Conservation (phyloP, 2,888 invertebrate species). For the Elmis aenea region DNA sequence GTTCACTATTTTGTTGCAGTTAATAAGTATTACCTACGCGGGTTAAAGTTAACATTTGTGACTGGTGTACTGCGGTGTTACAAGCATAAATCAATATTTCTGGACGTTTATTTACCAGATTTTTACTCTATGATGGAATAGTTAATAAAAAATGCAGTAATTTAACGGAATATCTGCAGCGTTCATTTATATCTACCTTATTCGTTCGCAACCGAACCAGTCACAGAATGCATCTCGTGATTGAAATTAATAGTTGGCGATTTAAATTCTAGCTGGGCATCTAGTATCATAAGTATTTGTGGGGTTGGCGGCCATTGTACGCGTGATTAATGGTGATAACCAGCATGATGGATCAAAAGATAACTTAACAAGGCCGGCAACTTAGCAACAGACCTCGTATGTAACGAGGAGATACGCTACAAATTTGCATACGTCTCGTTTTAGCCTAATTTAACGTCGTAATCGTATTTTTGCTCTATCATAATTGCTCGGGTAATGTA, state of each 20-base stretch:
- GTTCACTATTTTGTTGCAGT: too few relatives aligned
- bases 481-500: conserved; percentile 22
- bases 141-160: too few relatives aligned
- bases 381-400: conserved; percentile 22
- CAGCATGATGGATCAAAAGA: conserved; percentile 27
- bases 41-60: too few relatives aligned
- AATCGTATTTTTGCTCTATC: conserved; percentile 27
- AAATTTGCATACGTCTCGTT: conserved; percentile 30
- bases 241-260: background rate
- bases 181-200: too few relatives aligned
- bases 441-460: conserved; percentile 28
- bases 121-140: too few relatives aligned
- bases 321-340: conserved; percentile 31
- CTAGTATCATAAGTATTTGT: background rate
- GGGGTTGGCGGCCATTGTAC: conserved; percentile 23
- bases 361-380: conserved; percentile 24
- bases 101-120: too few relatives aligned
- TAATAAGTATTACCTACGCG: too few relatives aligned
- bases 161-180: too few relatives aligned
- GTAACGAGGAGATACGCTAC: conserved; percentile 19
- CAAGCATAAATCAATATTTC: too few relatives aligned
- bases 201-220: too few relatives aligned
- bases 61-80: too few relatives aligned
- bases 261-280: background rate
- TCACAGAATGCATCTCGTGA: too few relatives aligned